Base-by-base conservation (phyloP, 2,113 vertebrate genomes). In the Oryzias woworae region DNA sequence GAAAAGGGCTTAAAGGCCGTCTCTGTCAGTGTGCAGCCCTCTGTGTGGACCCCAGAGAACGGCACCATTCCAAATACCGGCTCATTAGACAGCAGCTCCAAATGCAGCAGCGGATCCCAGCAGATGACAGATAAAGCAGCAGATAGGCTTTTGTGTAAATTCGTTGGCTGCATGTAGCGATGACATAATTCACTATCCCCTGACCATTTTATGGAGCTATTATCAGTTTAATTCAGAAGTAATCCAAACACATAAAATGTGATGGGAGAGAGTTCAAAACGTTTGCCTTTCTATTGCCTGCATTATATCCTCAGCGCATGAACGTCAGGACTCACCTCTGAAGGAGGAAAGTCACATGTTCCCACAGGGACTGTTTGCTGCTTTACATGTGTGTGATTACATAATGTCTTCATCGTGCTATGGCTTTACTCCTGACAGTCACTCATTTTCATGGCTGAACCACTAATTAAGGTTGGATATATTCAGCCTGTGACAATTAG, bases 191-290 rank as follows among this genome's bases (percentile, higher is more conserved):
- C 78, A 88, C 84, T 79, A 83, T 64, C 62, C 65, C 45, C 53
- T 63, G 44, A 69, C 58, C 78, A 66, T 77, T 87, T 80, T 81
- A 87, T 75, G 63, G 58, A 65, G 58, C 60, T 57, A 58, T 85
- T 84, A 87, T 87, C 75, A 47, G n/a, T 74, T 84, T 75, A 53
- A 62, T 82, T 85, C 61, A 71, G 72, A 84, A 81, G 80, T 74
- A 73, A 77, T 78, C 58, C 56, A 54, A 79, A 74, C 24, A 22
- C 75, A 78, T 70, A 73, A 83, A 75, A 78, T 66, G 66, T 78
- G 79, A 85, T 85, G 66, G 83, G 56, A 57, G 43, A 67, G 53
- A 76, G 77, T 77, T 85, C 80, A 81, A 73, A 85, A 86, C 83
- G 75, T 55, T 26, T 17, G 45, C 61, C 54, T 54, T 22, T 5